These are phyloP conservation scores for Tenthredo livida DNA, from an alignment of 2,888 invertebrate species.

Conservation along the genomic window DNA sequence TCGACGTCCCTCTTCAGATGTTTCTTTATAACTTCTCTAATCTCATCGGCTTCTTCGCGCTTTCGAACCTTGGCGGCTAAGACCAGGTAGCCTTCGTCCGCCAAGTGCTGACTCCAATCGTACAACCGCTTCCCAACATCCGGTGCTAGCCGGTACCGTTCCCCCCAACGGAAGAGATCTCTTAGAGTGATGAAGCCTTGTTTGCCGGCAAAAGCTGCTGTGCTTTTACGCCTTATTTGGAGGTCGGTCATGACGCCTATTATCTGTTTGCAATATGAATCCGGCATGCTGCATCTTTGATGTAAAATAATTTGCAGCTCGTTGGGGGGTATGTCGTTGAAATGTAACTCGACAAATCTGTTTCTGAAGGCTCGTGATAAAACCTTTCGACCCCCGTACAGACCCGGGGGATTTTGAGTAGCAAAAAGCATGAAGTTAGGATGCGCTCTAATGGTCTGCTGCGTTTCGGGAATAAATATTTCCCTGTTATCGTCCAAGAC, in stretches of 20 bases:
- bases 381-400: slow-evolving; percentile 97
- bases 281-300: slow-evolving; percentile 91
- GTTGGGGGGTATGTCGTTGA: slow-evolving; percentile 93
- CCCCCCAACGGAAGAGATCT: slow-evolving; percentile 98
- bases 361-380: slow-evolving; percentile 98
- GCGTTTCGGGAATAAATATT: slow-evolving; percentile 97
- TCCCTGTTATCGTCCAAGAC: slow-evolving; percentile 99
- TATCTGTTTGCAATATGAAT: slow-evolving; percentile 93
- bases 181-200: slow-evolving; percentile 96
- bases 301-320: slow-evolving; percentile 95
- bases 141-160: slow-evolving; percentile 90
- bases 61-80: slow-evolving; percentile 95
- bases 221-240: slow-evolving; percentile 86
- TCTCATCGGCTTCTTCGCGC: slow-evolving; percentile 89
- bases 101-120: slow-evolving; percentile 98
- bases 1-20: slow-evolving; percentile 89
- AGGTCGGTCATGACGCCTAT: slow-evolving; percentile 95
- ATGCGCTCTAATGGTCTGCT: slow-evolving; percentile 94
- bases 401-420: slow-evolving; percentile 98
- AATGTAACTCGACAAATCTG: slow-evolving; percentile 98
- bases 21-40: slow-evolving; percentile 88
- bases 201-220: slow-evolving; percentile 94
- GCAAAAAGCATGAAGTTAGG: slow-evolving; percentile 98
- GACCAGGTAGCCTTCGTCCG: slow-evolving; percentile 97
- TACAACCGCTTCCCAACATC: slow-evolving; percentile 84